Evolutionary conservation across 2,888 invertebrate genomes (phyloP), one percentile per base, ranked within the genome.

Genomic region (Sarcophaga carnaria): DNA sequence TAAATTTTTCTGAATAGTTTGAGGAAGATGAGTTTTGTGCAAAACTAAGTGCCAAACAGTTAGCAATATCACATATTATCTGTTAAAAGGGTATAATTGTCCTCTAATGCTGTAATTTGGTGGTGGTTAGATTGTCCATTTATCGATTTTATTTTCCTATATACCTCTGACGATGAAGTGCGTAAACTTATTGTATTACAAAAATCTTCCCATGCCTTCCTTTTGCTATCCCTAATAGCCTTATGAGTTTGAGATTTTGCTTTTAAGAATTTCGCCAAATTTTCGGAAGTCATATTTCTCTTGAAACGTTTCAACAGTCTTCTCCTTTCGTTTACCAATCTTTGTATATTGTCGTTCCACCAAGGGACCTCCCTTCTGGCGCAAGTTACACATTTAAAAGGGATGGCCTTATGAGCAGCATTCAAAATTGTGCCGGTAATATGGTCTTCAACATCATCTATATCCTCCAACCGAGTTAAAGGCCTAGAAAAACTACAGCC

Each of bases 21-120:
- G 4, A 10, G 47, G 78, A 79, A 14, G 78, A 83, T 12, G 69
- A 79, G 59, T 79, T 78, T 66, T 79, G 47, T 4, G 78, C 66
- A 78, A 83, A 78, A 54, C 25, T n/a, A 59, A 63, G 22, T 22
- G 22, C 22, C 22, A 22, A 22, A 22, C 22, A 22, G 22, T 22
- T 22, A 22, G 22, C 22, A 10, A 74, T 70, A 47, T 79, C 69
- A 59, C 63, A 20, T 72, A 11, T 10, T 63, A n/a, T 83, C 14
- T 59, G 71, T 37, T 37, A 8, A 37, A 37, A 37, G 37, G 8
- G 37, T 37, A 37, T 37, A 37, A 37, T 37, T 37, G 37, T 37
- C 37, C 37, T 8, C 37, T 8, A 37, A 37, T 37, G 37, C 37
- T 37, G 37, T 8, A 37, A 37, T 37, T 37, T 37, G 8, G 37